phyloP scores from a whole-genome alignment of 2,113 vertebrate genomes.

The Hippocampus abdominalis region DNA sequence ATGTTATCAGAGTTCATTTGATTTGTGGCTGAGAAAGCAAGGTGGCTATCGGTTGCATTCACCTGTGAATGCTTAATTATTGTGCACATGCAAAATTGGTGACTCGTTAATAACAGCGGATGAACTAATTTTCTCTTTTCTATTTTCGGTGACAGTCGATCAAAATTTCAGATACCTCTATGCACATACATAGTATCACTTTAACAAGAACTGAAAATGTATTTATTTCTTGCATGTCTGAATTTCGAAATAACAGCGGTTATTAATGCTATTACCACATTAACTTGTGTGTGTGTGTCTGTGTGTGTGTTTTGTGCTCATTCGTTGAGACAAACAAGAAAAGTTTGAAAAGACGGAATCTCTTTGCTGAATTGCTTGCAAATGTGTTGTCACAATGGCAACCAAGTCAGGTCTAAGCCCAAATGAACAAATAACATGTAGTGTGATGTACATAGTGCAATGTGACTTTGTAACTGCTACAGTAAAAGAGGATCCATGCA shows the following conservation, averaged over 20 bases:
- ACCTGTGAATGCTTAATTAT: conserved; percentile 99
- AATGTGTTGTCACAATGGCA: not conserved
- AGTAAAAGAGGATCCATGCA: conserved; percentile 43
- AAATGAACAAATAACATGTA: not conserved
- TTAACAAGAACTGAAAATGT: not conserved
- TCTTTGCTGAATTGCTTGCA: not conserved
- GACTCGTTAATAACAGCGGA: conserved; percentile 94
- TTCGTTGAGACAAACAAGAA: not conserved
- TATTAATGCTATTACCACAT: not conserved
- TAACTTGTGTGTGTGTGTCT: not conserved
- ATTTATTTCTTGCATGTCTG: not conserved
- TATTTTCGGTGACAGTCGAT: not conserved
- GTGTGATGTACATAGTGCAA: not conserved
- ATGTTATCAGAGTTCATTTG: conserved; percentile 89
- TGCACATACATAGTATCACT: not conserved
- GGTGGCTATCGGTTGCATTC: conserved; percentile 94
- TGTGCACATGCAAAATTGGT: conserved; percentile 83
- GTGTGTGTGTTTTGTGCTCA: too few species aligned
- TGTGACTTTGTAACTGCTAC: conserved; percentile 34
- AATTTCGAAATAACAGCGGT: not conserved
- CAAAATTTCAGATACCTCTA: conserved; percentile 4
- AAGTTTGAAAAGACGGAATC: not conserved
- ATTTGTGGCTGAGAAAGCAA: conserved; percentile 78
- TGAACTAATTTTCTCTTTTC: conserved; percentile 69
- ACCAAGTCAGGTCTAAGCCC: not conserved